A percentile compares a stretch with the other conserved stretches of the same genome.
Conservation (phyloP, 2,797 vertebrate genomes). For the Rachycentron canadum region DNA sequence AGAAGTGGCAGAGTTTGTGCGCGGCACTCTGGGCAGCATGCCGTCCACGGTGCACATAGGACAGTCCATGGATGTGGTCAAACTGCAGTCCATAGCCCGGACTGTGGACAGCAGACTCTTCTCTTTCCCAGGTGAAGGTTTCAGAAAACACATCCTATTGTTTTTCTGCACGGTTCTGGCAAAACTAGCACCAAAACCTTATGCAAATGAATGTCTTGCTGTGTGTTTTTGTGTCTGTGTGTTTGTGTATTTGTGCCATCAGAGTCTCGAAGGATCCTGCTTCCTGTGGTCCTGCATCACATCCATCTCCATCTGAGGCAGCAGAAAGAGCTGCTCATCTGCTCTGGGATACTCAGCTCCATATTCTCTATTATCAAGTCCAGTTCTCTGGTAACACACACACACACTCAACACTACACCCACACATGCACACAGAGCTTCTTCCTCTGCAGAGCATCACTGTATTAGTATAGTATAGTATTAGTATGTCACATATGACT, state of each 20-base stretch:
- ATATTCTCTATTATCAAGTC: slow-evolving; percentile 98
- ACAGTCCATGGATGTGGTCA: slow-evolving; percentile 97
- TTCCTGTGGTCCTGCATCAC: slow-evolving; percentile 97
- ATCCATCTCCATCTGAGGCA: slow-evolving; percentile 97
- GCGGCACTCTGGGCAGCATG: slow-evolving; percentile 96
- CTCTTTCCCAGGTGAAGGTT: slow-evolving; percentile 91
- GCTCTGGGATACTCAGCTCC: slow-evolving; percentile 97
- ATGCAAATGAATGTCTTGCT: neutral
- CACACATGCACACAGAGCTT: slow-evolving; percentile 20
- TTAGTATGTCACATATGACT: too few relatives aligned
- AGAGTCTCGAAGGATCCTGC: slow-evolving; percentile 96
- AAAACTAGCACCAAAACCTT: neutral
- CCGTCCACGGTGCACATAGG: slow-evolving; percentile 96
- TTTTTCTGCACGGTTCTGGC: neutral
- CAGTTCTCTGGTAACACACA: slow-evolving; percentile 90
- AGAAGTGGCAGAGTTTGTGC: slow-evolving; percentile 96
- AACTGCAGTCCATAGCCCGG: slow-evolving; percentile 96
- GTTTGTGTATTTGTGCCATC: slow-evolving; percentile 29
- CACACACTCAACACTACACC: slow-evolving; percentile 35
- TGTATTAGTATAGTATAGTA: too few relatives aligned
- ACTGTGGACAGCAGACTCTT: slow-evolving; percentile 98
- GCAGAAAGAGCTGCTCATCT: slow-evolving; percentile 98
- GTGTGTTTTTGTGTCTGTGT: slow-evolving; percentile 5
- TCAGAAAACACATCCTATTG: neutral
- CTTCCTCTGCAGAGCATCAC: too few relatives aligned